Evolutionary conservation across 1,140 invertebrate genomes (phyloP), one percentile per base, ranked within the genome.

Genomic region (Zaprionus gabonicus): DNA sequence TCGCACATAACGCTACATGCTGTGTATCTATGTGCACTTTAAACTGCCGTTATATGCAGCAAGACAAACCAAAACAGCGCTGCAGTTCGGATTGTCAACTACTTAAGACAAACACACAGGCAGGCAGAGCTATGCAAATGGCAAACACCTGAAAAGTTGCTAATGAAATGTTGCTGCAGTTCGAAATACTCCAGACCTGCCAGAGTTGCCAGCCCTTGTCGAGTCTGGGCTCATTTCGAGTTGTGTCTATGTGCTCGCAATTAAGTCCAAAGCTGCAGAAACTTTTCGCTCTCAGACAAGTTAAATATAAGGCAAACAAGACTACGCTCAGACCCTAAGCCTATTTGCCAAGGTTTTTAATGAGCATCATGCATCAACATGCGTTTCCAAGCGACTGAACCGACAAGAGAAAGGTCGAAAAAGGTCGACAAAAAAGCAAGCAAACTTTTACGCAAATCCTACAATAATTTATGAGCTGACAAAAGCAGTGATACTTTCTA

Each of bases 151-250:
- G 20, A 20, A 31, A 57, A 71, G 69, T 65, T 56, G 63, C 28
- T 57, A 64, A 71, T 64, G 53, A 57, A 71, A 68, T 62, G 23
- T 20, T 27, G 12, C 25, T 41, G 23, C 41, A 34, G 46, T 57
- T 44, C 41, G 57, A 23, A 51, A 64, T 46, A 34, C 6, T 20
- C 51, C 4, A 58, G 17, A 6, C 10, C 20, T 4, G 9, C 13
- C 34, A 6, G 28, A 12, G 23, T n/a, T 36, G 9, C 20, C 23
- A 23, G 23, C 23, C 23, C 23, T 23, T 23, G 23, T 23, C 23
- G 23, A 23, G 23, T 23, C 41, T 63, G 51, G 49, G 46, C 60
- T 34, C 60, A 63, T 36, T 63, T 63, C 60, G 31, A 51, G 44
- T 51, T 51, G 36, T 13, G 36, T 44, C 6, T 46, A 9, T 46